Conservation (phyloP, 2,113 vertebrate genomes). For the Cynoglossus semilaevis region DNA sequence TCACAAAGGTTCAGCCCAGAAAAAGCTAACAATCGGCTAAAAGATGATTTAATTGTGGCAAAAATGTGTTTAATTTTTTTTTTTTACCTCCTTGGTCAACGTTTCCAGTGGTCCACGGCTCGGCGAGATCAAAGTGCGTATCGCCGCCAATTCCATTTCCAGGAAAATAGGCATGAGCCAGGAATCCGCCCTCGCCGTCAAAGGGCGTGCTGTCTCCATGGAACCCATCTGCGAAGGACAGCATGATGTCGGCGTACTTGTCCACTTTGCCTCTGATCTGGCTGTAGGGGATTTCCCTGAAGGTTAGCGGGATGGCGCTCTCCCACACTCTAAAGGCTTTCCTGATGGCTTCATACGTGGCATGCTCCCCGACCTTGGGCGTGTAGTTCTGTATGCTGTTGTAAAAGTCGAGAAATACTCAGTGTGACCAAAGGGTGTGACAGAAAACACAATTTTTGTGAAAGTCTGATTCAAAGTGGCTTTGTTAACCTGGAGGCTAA, state of each 20-base stretch:
- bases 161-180: constrained; percentile 92
- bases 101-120: constrained; percentile 86
- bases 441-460: no score
- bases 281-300: constrained; percentile 85
- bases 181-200: constrained; percentile 87
- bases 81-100: constrained; percentile 83
- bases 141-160: constrained; percentile 88
- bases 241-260: constrained; percentile 90
- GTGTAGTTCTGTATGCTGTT: constrained; percentile 81
- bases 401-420: constrained; percentile 4
- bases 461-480: no score
- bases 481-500: no score
- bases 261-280: constrained; percentile 80
- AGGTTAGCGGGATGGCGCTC: constrained; percentile 79
- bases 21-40: no score
- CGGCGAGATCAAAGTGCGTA: constrained; percentile 88
- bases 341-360: constrained; percentile 83
- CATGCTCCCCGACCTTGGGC: constrained; percentile 81
- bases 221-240: constrained; percentile 88
- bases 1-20: no score
- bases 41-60: no score
- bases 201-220: constrained; percentile 92
- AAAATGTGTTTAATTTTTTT: not conserved
- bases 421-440: no score
- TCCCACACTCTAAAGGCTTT: constrained; percentile 87